Evolutionary conservation across 2,888 invertebrate genomes (phyloP).

Genomic region (Acanthacorydalis orientalis): DNA sequence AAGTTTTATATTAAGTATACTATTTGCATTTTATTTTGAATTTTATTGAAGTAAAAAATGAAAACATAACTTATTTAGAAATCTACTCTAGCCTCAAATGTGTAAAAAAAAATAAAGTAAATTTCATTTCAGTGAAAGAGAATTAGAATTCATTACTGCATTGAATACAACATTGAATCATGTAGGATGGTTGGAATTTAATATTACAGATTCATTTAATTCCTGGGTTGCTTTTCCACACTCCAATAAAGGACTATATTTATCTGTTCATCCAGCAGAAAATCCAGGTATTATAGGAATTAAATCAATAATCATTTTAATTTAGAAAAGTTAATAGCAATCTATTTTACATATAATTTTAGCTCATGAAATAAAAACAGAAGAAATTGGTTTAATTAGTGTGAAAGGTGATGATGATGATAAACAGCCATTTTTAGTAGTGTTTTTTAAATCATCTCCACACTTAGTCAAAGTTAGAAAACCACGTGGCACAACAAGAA

Average conservation of each 20-base stretch:
- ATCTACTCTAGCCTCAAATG: neutral
- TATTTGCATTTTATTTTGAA: neutral
- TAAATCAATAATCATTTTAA: neutral
- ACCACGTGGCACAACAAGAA: conserved; percentile 36
- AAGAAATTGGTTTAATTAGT: conserved; percentile 70
- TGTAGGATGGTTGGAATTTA: conserved; percentile 77
- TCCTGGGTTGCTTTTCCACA: conserved; percentile 66
- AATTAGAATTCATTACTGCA: conserved; percentile 56
- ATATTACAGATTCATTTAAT: conserved; percentile 59
- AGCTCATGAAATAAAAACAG: conserved; percentile 69
- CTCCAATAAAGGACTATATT: conserved; percentile 71
- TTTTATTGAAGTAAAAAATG: neutral
- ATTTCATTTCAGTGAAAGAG: conserved; percentile 38
- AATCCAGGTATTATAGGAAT: conserved; percentile 36
- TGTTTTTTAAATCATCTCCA: conserved; percentile 59
- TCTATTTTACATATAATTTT: conserved; percentile 9
- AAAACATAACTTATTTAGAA: neutral
- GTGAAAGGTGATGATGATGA: conserved; percentile 53
- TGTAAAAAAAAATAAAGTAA: conserved; percentile 4
- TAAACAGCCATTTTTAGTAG: conserved; percentile 84
- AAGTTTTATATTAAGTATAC: conserved; percentile 13
- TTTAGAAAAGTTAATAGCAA: neutral
- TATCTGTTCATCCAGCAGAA: conserved; percentile 56
- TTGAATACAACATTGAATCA: conserved; percentile 59
- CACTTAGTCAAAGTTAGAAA: conserved; percentile 29